Conservation (phyloP, 2,888 invertebrate genomes). For the Phrixothrix hirtus region DNA sequence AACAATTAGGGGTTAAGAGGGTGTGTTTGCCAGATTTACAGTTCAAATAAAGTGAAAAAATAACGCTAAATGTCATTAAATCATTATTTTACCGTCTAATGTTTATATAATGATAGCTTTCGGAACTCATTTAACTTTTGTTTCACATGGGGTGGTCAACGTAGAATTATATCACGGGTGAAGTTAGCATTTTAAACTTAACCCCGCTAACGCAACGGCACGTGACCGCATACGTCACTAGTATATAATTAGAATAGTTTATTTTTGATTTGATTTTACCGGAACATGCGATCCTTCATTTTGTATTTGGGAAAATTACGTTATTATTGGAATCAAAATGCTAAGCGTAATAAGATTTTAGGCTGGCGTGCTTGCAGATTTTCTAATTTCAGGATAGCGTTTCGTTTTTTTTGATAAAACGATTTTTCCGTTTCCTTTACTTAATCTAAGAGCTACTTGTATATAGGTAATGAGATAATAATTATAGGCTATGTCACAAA, state of each 20-base stretch:
- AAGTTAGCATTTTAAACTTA: conserved; percentile 6
- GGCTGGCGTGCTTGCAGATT: conserved; percentile 33
- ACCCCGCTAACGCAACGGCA: conserved; percentile 32
- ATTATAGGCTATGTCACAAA: conserved; percentile 9
- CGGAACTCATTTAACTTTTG: conserved; percentile 48
- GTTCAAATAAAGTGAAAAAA: conserved; percentile 31
- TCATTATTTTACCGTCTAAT: conserved; percentile 46
- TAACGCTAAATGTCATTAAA: conserved; percentile 36
- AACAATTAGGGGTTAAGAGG: conserved; percentile 24
- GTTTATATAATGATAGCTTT: conserved; percentile 51
- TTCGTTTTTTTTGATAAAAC: conserved; percentile 23
- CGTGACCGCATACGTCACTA: conserved; percentile 44
- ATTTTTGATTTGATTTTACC: conserved; percentile 49
- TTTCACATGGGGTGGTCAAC: conserved; percentile 42
- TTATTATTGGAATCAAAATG: conserved; percentile 28
- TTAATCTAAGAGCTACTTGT: conserved; percentile 15
- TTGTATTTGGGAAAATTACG: conserved; percentile 30
- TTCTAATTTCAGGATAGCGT: conserved; percentile 30
- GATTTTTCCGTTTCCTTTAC: conserved; percentile 23
- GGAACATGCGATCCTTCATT: conserved; percentile 48
- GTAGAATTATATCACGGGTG: conserved; percentile 6
- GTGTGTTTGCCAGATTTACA: conserved; percentile 26
- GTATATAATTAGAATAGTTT: conserved; percentile 44
- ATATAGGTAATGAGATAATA: conserved; percentile 23
- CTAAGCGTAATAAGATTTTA: conserved; percentile 30